Conservation (phyloP, 2,113 vertebrate genomes). For the Dromaius novaehollandiae region DNA sequence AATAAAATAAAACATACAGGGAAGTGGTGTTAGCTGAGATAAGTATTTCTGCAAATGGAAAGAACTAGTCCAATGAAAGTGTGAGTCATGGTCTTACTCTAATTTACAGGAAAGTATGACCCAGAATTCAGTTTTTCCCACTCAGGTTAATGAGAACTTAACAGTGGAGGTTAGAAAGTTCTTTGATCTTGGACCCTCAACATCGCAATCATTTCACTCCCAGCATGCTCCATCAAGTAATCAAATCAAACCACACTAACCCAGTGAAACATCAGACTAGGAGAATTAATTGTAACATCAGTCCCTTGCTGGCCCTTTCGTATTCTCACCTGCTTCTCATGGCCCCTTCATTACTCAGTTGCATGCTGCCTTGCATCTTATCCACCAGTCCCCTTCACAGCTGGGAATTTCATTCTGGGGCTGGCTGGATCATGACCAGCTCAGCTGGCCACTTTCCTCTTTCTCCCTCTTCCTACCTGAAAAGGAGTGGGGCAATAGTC, state of each 20-base stretch:
- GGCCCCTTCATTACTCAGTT: slow-evolving; percentile 13
- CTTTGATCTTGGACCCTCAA: not conserved
- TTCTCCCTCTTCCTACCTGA: not conserved
- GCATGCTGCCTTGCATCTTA: not conserved
- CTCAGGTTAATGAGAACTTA: not conserved
- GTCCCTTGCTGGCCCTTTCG: not conserved
- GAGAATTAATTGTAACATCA: not conserved
- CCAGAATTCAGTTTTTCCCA: not conserved
- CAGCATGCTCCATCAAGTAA: not conserved
- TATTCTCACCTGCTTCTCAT: not conserved
- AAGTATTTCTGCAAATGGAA: not conserved
- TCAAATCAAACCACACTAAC: slow-evolving; percentile 13
- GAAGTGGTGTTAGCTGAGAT: not conserved
- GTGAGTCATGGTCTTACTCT: not conserved
- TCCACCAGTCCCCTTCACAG: not conserved
- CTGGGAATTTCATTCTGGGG: not conserved
- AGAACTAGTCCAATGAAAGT: not conserved
- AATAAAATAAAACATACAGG: not conserved
- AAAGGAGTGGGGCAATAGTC: not conserved
- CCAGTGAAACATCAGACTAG: not conserved
- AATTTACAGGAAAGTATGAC: not conserved
- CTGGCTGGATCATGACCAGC: not conserved
- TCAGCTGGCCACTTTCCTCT: not conserved
- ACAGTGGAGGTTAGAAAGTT: not conserved
- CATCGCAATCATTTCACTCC: not conserved